Conservation (phyloP, 2,113 vertebrate genomes). For the Himantopus leucocephalus region DNA sequence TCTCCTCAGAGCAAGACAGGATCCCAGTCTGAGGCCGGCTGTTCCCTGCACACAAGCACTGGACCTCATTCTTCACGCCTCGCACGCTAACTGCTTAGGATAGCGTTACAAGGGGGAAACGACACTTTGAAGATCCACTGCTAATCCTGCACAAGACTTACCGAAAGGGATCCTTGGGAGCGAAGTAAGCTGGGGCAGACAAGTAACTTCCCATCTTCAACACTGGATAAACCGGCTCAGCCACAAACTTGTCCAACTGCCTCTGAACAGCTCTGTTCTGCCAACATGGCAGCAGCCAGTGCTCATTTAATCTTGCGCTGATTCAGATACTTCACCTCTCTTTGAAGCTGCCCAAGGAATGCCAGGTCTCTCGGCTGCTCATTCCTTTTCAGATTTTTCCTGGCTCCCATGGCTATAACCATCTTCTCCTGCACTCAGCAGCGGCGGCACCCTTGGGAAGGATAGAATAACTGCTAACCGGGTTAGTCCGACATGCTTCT, state of each 20-base stretch:
- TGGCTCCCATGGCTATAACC: conserved; percentile 48
- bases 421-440: background rate
- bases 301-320: conserved; percentile 57
- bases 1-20: background rate
- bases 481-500: conserved; percentile 33
- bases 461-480: background rate
- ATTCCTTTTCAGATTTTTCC: background rate
- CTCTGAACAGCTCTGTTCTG: conserved; percentile 59
- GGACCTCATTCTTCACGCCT: background rate
- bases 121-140: background rate
- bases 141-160: conserved; percentile 50
- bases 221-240: conserved; percentile 69
- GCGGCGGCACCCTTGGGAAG: background rate
- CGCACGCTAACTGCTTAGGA: background rate
- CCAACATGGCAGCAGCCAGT: conserved; percentile 72
- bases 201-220: conserved; percentile 80
- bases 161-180: conserved; percentile 77
- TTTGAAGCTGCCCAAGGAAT: conserved; percentile 47
- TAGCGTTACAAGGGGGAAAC: background rate
- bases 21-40: accelerated
- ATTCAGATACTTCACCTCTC: conserved; percentile 63
- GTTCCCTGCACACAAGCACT: background rate
- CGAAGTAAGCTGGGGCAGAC: conserved; percentile 73
- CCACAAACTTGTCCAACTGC: conserved; percentile 69
- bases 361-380: conserved; percentile 51